Evolutionary conservation across 2,888 invertebrate genomes (phyloP).

Genomic region (Diplolepis rosae): DNA sequence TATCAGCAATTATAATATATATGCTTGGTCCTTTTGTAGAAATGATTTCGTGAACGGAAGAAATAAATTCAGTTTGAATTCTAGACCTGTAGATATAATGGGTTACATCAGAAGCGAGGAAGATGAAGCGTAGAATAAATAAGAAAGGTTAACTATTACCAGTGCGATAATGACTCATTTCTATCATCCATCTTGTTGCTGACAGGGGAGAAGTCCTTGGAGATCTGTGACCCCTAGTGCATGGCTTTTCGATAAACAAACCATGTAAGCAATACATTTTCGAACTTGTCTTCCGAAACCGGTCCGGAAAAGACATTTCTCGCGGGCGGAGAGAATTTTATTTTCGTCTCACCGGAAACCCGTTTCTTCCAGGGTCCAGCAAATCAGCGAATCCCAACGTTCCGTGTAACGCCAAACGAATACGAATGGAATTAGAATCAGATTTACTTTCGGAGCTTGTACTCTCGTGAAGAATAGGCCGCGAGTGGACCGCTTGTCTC

Average conservation of each 20-base stretch:
- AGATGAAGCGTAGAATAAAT: slow-evolving; percentile 3
- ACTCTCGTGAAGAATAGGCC: slow-evolving; percentile 16
- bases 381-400: slow-evolving; percentile 33
- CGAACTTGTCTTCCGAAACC: slow-evolving; percentile 35
- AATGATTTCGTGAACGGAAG: too few species aligned
- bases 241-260: slow-evolving; percentile 41
- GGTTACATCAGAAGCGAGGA: slow-evolving; percentile 1
- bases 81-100: background rate
- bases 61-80: slow-evolving; percentile 1
- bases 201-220: slow-evolving; percentile 40
- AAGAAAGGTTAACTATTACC: slow-evolving; percentile 25
- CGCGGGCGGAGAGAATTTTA: slow-evolving; percentile 37
- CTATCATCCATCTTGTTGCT: slow-evolving; percentile 29
- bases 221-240: slow-evolving; percentile 35
- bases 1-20: too few species aligned
- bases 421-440: slow-evolving; percentile 22
- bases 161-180: slow-evolving; percentile 19
- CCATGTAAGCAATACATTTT: slow-evolving; percentile 39
- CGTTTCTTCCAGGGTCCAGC: slow-evolving; percentile 35
- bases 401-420: slow-evolving; percentile 20
- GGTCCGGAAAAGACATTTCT: slow-evolving; percentile 41
- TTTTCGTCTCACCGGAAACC: slow-evolving; percentile 29
- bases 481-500: background rate
- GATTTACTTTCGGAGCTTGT: slow-evolving; percentile 24
- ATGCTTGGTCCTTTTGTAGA: too few species aligned